Evolutionary conservation across 2,797 vertebrate genomes (phyloP), one percentile per base, ranked within the genome.

Genomic region (Alauda arvensis): DNA sequence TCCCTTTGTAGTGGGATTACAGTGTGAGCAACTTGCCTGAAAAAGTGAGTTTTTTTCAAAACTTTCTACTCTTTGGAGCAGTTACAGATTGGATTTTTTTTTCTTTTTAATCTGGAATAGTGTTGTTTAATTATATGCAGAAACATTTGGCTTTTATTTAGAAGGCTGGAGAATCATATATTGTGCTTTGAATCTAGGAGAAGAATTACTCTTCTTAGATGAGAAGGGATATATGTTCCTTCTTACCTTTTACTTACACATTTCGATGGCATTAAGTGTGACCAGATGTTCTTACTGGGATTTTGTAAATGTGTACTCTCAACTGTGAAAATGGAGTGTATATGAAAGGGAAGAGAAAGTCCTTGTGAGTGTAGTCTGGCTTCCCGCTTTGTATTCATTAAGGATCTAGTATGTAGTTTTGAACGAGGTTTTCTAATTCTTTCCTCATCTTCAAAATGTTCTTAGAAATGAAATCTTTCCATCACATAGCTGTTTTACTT

Each of bases 401-500:
- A 82, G 40, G 20, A 53, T 77, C 55, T 49, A 37, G 37, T 11
- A 37, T 37, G 37, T 37, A 37, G 37, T 37, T 37, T 37, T 37
- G 37, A 37, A 37, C 37, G 18, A 92, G 71, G 51, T 77, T 87
- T 88, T 79, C 45, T 91, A 62, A 89, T 83, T 83, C 5, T 88
- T 83, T 91, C 67, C 53, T 85, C 61, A 71, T 40, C 29, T 77
- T 92, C 46, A 61, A 90, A 83, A 84, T 59, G 15, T n/a, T 80
- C 18, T 48, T 39, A 85, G 69, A 75, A 93, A 92, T 77, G n/a
- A 90, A 69, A 26, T 16, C 34, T 83, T 92, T 92, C 83, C 63
- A 87, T 79, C 82, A 79, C 16, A 49, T 4, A 62, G 29, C 33
- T 75, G 45, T 81, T 90, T 87, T 88, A 69, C 60, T 81, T 51